Evolutionary conservation across 2,113 vertebrate genomes (phyloP).

Genomic region (Ochotona princeps): DNA sequence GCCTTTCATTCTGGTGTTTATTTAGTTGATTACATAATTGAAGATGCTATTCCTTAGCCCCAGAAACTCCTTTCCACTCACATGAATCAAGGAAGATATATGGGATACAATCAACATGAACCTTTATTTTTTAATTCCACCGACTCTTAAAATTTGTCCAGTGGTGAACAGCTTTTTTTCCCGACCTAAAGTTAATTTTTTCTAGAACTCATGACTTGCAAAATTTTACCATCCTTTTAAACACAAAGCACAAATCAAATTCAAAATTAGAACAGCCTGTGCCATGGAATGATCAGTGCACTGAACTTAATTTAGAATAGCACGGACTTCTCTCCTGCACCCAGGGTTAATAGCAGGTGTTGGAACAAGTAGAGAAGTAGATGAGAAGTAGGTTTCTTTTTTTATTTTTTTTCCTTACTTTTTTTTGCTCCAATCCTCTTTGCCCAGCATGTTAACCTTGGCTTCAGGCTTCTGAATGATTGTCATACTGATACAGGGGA

Average conservation of each 20-base stretch:
- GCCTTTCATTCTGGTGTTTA: background rate
- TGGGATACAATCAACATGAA: background rate
- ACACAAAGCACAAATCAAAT: background rate
- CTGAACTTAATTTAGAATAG: conserved; percentile 30
- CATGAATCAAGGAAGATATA: conserved; percentile 23
- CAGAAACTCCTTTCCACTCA: background rate
- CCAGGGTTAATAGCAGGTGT: background rate
- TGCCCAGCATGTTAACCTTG: background rate
- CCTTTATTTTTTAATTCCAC: conserved; percentile 2
- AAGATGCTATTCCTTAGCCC: background rate
- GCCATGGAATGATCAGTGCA: background rate
- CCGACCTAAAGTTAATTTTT: conserved; percentile 23
- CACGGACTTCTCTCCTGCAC: background rate
- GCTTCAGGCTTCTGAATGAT: background rate
- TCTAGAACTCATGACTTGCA: background rate
- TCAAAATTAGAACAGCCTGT: conserved; percentile 25
- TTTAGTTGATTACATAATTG: background rate
- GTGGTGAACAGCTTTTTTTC: background rate
- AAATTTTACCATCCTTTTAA: background rate
- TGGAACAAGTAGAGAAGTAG: background rate
- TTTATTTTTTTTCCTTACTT: background rate
- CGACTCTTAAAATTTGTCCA: background rate
- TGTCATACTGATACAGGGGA: background rate
- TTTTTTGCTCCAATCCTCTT: background rate
- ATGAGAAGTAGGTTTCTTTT: no score